Percentiles rank a stretch among this genome's conserved stretches.
Evolutionary conservation across 2,113 vertebrate genomes (phyloP).

Genomic region (Tenrec ecaudatus): DNA sequence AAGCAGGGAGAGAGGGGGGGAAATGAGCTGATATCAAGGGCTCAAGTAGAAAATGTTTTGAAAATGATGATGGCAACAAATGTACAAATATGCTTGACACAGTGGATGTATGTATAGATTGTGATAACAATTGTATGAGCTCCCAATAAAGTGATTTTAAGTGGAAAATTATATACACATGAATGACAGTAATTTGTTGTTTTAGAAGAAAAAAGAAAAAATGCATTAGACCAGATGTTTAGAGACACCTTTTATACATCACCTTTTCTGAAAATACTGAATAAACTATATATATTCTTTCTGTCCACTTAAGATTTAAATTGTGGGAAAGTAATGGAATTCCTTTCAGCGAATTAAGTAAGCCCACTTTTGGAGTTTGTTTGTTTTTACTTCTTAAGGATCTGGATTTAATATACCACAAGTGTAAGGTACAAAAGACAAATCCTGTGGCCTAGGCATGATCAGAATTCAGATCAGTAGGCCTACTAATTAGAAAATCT

Average conservation of each 20-base stretch:
- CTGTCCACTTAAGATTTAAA: not conserved
- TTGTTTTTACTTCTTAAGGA: not conserved
- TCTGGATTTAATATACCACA: not conserved
- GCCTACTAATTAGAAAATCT: not conserved
- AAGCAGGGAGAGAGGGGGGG: too few species aligned
- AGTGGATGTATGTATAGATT: too few species aligned
- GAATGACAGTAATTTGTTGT: too few species aligned
- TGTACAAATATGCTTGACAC: too few species aligned
- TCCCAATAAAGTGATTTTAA: too few species aligned
- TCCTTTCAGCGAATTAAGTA: not conserved
- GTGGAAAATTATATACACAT: too few species aligned
- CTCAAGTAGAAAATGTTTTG: too few species aligned
- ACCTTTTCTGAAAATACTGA: not conserved
- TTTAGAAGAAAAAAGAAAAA: too few species aligned
- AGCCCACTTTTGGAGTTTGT: not conserved
- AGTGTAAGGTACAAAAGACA: not conserved
- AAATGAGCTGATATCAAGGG: too few species aligned
- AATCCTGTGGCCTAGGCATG: not conserved
- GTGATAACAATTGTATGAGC: too few species aligned
- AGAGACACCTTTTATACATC: not conserved
- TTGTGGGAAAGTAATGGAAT: not conserved
- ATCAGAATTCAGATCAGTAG: not conserved
- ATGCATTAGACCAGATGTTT: not conserved
- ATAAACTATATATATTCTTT: not conserved
- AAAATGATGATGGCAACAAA: too few species aligned